These are phyloP conservation scores for Eremophila alpestris DNA, from an alignment of 2,797 vertebrate genomes.

Conservation along the genomic window DNA sequence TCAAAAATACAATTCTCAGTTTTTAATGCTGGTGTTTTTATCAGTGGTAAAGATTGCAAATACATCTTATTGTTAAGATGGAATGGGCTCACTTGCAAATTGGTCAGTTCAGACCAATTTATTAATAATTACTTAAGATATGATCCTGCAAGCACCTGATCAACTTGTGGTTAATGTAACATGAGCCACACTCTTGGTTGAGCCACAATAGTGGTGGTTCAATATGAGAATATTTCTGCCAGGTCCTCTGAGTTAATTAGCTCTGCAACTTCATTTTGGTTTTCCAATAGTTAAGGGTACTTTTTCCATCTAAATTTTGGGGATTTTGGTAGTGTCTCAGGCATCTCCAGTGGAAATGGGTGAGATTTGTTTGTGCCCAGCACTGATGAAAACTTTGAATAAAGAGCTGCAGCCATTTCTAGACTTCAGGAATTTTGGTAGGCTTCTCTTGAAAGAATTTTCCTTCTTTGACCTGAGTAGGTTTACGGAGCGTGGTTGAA, in stretches of 20 bases:
- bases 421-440: background rate
- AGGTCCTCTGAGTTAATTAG: background rate
- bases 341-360: background rate
- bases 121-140: background rate
- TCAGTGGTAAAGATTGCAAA: background rate
- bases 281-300: background rate
- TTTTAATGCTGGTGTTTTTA: background rate
- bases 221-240: background rate
- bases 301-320: background rate
- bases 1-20: background rate
- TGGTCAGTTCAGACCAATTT: background rate
- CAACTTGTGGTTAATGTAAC: background rate
- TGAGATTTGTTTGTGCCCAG: background rate
- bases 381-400: background rate
- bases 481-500: conserved; percentile 87
- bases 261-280: background rate
- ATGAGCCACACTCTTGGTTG: background rate
- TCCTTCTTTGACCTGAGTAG: conserved; percentile 57
- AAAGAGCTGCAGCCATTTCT: background rate
- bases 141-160: background rate
- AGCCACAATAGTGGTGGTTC: background rate
- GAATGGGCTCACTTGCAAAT: background rate
- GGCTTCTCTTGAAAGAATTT: background rate
- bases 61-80: background rate
- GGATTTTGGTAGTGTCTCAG: background rate